Base-by-base conservation (phyloP, 37 sponge, comb jelly and placozoan genomes). In the Cliona cf. orientalis region DNA sequence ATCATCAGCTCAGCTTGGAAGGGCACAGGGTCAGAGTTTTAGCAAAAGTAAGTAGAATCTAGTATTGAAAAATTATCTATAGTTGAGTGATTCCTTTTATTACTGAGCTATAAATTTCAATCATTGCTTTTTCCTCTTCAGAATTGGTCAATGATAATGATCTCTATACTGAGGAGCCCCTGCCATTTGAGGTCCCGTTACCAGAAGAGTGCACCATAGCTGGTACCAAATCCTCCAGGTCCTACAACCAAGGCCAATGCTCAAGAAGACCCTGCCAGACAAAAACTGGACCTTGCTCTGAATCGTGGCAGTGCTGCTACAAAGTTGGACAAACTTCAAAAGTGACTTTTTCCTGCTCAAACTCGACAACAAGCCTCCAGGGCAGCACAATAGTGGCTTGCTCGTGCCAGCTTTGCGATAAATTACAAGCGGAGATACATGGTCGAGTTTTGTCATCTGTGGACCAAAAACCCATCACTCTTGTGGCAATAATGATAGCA, bases 241-340 rank as follows among this genome's bases (percentile, higher is more conserved):
- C 40, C 11, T 80, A 80, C 59, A 80, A 80, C 49, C 80, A 80
- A 42, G 80, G 80, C 0, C 80, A 66, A 42, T 80, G 80, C 59
- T 80, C 80, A 6, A 49, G 80, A 57, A 36, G 22, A 58, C 41
- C 57, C 4, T 80, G 80, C 29, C 45, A n/a, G 31, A 80, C 80
- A 4, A 14, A 11, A 0, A 11, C 26, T 12, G 80, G 80, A 22
- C 29, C 11, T 22, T 80, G 80, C 34, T 21, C 59, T 0, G 37
- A 46, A 11, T 69, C 71, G 23, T 11, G 31, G 29, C 37, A 69
- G 31, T 80, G 80, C 42, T 80, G 80, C 29, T 80, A 69, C 36
- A 60, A 80, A 29, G 71, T 69, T 5, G 71, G 42, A 14, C 39
- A 80, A 35, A 80, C 70, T 46, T 66, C 71, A 5, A 2, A 5